These are phyloP conservation scores for Heliconius hewitsoni DNA, from an alignment of 1,140 invertebrate genomes.

Conservation along the genomic window DNA sequence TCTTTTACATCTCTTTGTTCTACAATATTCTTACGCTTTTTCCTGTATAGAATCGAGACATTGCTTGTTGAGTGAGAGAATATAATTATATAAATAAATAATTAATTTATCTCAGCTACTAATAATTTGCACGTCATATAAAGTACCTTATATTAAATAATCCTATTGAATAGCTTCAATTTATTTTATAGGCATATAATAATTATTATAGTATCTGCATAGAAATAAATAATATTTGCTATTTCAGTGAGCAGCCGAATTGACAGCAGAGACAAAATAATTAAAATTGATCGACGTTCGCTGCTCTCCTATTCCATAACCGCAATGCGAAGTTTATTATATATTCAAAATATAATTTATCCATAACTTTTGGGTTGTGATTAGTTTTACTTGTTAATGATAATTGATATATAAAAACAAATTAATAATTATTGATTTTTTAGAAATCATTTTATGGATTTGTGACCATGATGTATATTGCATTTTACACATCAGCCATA, in stretches of 20 bases:
- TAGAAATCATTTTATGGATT: too few species aligned
- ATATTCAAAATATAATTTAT: constrained; percentile 5
- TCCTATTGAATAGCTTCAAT: neutral
- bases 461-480: neutral
- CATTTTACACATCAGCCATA: neutral
- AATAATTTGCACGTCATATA: too few species aligned
- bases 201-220: neutral
- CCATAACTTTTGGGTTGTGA: neutral
- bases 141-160: too few species aligned
- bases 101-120: too few species aligned
- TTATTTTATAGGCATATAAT: neutral
- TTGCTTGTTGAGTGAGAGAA: too few species aligned
- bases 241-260: constrained; percentile 23
- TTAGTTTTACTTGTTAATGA: neutral
- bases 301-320: constrained; percentile 4
- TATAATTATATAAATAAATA: too few species aligned
- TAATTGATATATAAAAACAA: too few species aligned
- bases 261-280: constrained; percentile 21
- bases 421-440: too few species aligned
- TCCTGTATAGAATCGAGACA: too few species aligned
- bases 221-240: constrained; percentile 11
- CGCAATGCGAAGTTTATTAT: constrained; percentile 22
- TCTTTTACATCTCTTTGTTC: too few species aligned
- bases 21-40: too few species aligned
- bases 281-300: constrained; percentile 32